Evolutionary conservation across 2,113 vertebrate genomes (phyloP).

Genomic region (Muscicapa adusta): DNA sequence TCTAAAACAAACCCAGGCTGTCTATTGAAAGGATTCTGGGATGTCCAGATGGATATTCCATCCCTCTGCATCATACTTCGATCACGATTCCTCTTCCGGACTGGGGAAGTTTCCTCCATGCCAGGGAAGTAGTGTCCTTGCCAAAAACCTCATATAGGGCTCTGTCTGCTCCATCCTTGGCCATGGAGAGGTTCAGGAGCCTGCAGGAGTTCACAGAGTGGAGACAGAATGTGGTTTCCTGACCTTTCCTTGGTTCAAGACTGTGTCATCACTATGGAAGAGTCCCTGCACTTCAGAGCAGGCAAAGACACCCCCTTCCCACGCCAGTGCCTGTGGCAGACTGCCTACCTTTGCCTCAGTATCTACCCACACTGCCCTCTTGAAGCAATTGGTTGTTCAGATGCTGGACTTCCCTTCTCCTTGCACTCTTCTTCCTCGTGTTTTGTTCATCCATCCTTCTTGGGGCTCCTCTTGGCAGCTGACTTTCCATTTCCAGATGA

Average conservation of each 20-base stretch:
- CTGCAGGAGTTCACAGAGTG: not conserved
- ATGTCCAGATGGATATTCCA: not conserved
- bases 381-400: fast-evolving
- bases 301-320: not conserved
- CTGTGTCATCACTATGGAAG: fast-evolving
- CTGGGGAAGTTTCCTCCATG: not conserved
- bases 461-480: not conserved
- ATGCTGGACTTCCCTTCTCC: not conserved
- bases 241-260: not conserved
- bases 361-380: not conserved
- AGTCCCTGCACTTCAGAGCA: not conserved
- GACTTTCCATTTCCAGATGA: not conserved
- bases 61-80: fast-evolving
- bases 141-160: not conserved
- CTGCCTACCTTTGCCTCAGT: not conserved
- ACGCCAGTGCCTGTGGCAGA: fast-evolving
- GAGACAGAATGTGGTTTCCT: not conserved
- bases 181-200: not conserved
- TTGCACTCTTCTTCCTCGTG: not conserved
- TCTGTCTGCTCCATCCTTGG: not conserved
- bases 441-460: not conserved
- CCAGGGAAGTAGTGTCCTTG: not conserved
- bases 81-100: not conserved
- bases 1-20: not conserved
- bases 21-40: not conserved